These are phyloP conservation scores for Idaea dimidiata DNA, from an alignment of 2,888 invertebrate species.

Conservation along the genomic window DNA sequence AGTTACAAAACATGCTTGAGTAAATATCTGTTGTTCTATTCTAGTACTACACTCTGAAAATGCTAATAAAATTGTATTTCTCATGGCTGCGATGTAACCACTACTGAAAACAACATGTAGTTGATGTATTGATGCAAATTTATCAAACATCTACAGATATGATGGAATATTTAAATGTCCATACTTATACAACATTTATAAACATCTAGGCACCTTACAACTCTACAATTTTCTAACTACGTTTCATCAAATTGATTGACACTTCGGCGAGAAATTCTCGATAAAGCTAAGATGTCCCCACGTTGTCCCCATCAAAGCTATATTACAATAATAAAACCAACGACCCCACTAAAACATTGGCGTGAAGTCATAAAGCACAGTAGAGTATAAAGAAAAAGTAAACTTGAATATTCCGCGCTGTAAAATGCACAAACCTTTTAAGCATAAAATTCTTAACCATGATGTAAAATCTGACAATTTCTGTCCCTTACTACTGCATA, in stretches of 20 bases:
- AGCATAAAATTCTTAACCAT: background rate
- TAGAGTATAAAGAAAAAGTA: background rate
- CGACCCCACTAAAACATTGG: slow-evolving; percentile 26
- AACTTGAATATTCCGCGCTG: background rate
- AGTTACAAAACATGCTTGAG: no score
- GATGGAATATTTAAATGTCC: background rate
- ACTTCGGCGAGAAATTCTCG: background rate
- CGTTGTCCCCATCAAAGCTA: background rate
- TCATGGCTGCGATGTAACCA: no score
- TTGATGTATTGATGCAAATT: no score
- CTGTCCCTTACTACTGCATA: slow-evolving; percentile 4
- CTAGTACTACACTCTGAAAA: no score
- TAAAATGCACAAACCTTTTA: background rate
- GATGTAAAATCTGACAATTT: background rate
- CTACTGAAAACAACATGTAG: no score
- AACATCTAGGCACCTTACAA: slow-evolving; percentile 1
- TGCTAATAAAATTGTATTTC: no score
- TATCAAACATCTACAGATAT: no score
- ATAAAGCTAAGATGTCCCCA: background rate
- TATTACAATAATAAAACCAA: background rate
- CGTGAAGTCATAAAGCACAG: slow-evolving; percentile 51
- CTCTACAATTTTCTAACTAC: background rate
- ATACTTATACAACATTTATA: background rate
- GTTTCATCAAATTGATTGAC: background rate
- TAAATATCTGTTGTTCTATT: no score